These are phyloP conservation scores for Panthera leo DNA, from an alignment of 2,113 vertebrate genomes.

Conservation along the genomic window DNA sequence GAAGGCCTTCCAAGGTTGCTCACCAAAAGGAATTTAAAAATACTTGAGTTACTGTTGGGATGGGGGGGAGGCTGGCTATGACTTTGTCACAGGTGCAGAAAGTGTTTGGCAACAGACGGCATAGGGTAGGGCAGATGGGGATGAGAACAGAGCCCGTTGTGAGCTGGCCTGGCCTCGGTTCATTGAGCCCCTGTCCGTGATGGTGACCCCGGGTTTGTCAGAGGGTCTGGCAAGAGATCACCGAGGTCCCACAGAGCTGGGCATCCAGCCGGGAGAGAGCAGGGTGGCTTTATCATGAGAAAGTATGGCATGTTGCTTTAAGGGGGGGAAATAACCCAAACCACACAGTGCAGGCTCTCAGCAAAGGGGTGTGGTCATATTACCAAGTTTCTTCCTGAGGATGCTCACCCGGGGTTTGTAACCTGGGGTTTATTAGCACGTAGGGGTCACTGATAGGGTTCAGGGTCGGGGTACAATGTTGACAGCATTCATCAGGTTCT, in stretches of 20 bases:
- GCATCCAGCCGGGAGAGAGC: not conserved
- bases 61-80: not conserved
- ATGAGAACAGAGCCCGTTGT: not conserved
- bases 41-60: not conserved
- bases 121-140: not conserved
- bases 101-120: not conserved
- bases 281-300: not conserved
- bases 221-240: not conserved
- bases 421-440: not conserved
- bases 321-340: not conserved
- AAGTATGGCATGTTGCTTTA: not conserved
- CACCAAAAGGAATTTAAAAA: not conserved
- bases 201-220: not conserved
- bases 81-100: not conserved
- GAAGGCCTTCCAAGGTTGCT: not conserved
- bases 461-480: not conserved
- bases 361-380: not conserved
- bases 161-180: not conserved
- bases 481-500: not conserved
- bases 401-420: not conserved
- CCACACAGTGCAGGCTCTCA: not conserved
- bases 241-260: not conserved
- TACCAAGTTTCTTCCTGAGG: not conserved
- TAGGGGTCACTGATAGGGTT: not conserved
- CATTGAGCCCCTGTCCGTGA: too few species aligned